Base-by-base conservation (phyloP, 2,888 invertebrate genomes). In the Limnephilus auricula region DNA sequence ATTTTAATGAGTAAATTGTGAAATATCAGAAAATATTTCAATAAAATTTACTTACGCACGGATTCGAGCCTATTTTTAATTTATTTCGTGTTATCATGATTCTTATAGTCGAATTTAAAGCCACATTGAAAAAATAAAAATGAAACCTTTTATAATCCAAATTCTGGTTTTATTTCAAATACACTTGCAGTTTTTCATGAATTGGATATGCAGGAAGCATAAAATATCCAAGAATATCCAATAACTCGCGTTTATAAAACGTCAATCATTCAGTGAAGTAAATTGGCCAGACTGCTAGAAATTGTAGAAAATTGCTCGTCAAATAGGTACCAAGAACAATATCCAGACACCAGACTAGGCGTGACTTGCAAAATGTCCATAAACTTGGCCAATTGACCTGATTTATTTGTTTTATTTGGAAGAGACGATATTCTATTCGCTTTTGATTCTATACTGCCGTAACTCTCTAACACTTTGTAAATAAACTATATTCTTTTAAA, bases 281-380 rank as follows among this genome's bases (percentile, higher is more conserved):
- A 85, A 85, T 85, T 85, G 85, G 30, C 12, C 18, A 13, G 85
- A 40, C 40, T 85, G 15, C 40, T 40, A 31, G 45, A 40, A 50
- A 45, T 85, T 34, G 50, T 31, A n/a, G 31, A 37, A 85, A 85
- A 85, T 85, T 85, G 85, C 85, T 85, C 30, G 31, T 50, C 85
- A 85, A 85, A 85, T 45, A 84, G 45, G 45, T 45, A 65, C 25
- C 15, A n/a, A 30, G 85, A 85, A 40, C 37, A 85, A 15, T 85
- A 45, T 50, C 40, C 30, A 37, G 30, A 45, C 5, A 45, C 40
- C 30, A 37, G 30, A 45, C 13, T 34, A 37, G 30, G 30, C 15
- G 85, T 85, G 85, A 85, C 85, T 85, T 83, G 83, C 83, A 34
- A 34, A 37, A 83, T 37, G 83, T 83, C 37, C 12, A 37, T 25